Conservation (phyloP, 2,888 invertebrate genomes). For the Pseudoips prasinana region DNA sequence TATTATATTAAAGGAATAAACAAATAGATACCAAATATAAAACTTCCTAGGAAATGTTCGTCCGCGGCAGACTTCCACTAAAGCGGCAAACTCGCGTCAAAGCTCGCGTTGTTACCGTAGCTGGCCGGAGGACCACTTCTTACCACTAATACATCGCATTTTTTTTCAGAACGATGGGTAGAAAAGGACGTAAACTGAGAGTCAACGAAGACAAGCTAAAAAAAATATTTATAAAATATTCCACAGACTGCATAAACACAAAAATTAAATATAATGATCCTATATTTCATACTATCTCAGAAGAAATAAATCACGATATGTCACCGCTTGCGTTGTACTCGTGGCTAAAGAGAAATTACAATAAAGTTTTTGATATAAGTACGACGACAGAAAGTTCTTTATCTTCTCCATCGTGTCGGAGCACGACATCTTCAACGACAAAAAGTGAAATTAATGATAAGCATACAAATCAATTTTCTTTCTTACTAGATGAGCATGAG, state of each 20-base stretch:
- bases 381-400: conserved; percentile 9
- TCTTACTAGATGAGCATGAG: conserved; percentile 4
- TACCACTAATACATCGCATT: conserved; percentile 14
- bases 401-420: conserved; percentile 12
- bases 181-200: conserved; percentile 12
- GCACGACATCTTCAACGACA: conserved; percentile 10
- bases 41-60: conserved; percentile 14
- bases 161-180: conserved; percentile 14
- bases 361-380: conserved; percentile 8
- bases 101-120: conserved; percentile 14
- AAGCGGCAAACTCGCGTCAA: conserved; percentile 16
- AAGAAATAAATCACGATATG: conserved; percentile 9
- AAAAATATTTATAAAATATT: conserved; percentile 11
- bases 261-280: conserved; percentile 16
- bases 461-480: conserved; percentile 10
- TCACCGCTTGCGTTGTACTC: conserved; percentile 10
- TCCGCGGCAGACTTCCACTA: conserved; percentile 15
- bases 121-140: conserved; percentile 15
- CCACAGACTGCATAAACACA: conserved; percentile 9
- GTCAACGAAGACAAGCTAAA: conserved; percentile 10
- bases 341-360: conserved; percentile 10
- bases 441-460: conserved; percentile 11
- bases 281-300: conserved; percentile 11
- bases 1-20: conserved; percentile 17
- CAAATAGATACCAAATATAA: conserved; percentile 17